Base-by-base conservation (phyloP, 1,140 invertebrate genomes). In the Nautilus pompilius region DNA sequence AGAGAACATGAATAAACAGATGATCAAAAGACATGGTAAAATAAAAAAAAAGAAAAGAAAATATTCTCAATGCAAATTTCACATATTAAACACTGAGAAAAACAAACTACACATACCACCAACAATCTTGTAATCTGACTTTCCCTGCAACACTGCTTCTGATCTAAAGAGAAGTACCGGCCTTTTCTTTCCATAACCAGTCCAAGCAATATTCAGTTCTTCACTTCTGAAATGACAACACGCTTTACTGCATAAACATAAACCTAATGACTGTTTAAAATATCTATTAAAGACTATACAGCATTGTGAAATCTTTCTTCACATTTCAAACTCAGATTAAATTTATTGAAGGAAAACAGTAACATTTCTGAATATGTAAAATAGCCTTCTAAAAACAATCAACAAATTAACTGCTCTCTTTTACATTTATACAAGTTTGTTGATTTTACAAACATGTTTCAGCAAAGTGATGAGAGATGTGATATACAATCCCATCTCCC, bases 101-200 rank as follows among this genome's bases (percentile, higher is more conserved):
- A 17, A 20, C 15, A 51, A 15, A 49, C 20, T 10, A 57, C 32
- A 65, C 67, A 29, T 69, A 82, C 81, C 81, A 66, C 81, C 81
- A 33, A 81, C 73, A 54, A 71, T 72, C 60, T 76, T 77, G 48
- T 70, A 65, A 33, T 75, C 72, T 15, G 54, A 60, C 59, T 71
- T 74, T 48, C 77, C 80, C 22, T 74, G 72, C 32, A 77, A 57
- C 10, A 82, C 56, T 53, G 68, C 69, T 60, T 78, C 73, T 57
- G 74, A 63, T 57, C 74, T 74, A 54, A 82, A 82, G 5, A 79
- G 33, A 59, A 82, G 69, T 8, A 81, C 71, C 13, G 81, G 79
- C 20, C 72, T 73, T 62, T 70, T 76, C 58, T 76, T 81, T 26
- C 69, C 73, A 67, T 77, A 81, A 15, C 79, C 79, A 53, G 80